Percentiles rank a stretch among this genome's conserved stretches.
These are phyloP conservation scores for Actinia equina DNA, from an alignment of 64 coral and sea anemone genomes.

Conservation along the genomic window DNA sequence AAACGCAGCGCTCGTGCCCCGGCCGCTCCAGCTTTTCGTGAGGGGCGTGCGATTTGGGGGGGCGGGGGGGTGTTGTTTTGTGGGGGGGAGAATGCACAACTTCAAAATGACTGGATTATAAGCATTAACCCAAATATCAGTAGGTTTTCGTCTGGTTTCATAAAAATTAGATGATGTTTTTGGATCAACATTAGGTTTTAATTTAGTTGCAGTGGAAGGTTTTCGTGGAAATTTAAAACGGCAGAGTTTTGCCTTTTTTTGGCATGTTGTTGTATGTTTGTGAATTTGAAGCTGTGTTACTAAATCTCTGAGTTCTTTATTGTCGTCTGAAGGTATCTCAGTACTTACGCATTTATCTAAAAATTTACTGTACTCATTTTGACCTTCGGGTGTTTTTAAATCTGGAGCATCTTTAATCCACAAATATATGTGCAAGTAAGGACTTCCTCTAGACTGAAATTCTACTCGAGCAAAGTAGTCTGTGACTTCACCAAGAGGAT, in stretches of 20 bases:
- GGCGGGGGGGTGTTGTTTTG: too few species aligned
- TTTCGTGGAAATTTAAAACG: not conserved
- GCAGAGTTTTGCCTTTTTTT: not conserved
- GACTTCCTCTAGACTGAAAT: slow-evolving; percentile 14
- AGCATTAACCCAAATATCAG: too few species aligned
- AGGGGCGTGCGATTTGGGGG: too few species aligned
- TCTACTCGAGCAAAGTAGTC: slow-evolving; percentile 24
- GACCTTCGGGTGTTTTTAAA: slow-evolving; percentile 13
- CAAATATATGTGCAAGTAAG: slow-evolving; percentile 16
- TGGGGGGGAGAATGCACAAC: too few species aligned
- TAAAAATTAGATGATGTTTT: too few species aligned
- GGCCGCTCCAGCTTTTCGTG: too few species aligned
- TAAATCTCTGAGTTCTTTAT: slow-evolving; percentile 15
- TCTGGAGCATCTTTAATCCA: slow-evolving; percentile 23
- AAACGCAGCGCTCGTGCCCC: too few species aligned
- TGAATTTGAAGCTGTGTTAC: slow-evolving; percentile 21
- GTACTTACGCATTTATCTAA: slow-evolving; percentile 16
- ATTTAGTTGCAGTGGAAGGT: too few species aligned
- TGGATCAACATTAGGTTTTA: too few species aligned
- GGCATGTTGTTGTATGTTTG: not conserved
- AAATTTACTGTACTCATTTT: not conserved
- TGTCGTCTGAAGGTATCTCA: not conserved
- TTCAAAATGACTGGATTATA: too few species aligned
- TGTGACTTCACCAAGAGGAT: slow-evolving; percentile 12
- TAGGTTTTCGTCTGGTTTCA: too few species aligned